Evolutionary conservation across 1,140 invertebrate species (phyloP).

Genomic region (Saccostrea cuccullata): DNA sequence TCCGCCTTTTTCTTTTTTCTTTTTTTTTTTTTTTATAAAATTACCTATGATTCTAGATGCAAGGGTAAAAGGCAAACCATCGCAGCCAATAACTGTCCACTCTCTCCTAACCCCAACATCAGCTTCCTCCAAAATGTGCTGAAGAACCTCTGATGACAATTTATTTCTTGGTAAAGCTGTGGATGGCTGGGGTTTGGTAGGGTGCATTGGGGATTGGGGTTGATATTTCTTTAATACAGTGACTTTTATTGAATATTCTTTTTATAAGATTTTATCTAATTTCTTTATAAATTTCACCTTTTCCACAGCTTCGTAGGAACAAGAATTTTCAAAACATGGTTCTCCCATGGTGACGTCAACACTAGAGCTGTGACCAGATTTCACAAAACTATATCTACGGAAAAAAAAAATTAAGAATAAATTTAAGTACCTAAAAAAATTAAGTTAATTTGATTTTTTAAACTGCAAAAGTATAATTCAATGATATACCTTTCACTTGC

Average conservation of each 20-base stretch:
- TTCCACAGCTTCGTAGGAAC: slow-evolving; percentile 5
- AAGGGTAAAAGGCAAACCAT: slow-evolving; percentile 43
- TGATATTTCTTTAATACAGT: not conserved
- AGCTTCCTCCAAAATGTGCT: slow-evolving; percentile 13
- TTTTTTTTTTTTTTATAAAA: too few species aligned
- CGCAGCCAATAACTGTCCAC: slow-evolving; percentile 43
- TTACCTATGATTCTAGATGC: slow-evolving; percentile 4
- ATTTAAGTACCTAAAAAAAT: too few species aligned
- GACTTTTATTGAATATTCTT: not conserved
- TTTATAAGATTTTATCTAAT: not conserved
- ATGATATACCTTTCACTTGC: not conserved
- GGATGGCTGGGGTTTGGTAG: not conserved
- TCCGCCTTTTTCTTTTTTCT: not conserved
- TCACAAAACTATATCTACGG: not conserved
- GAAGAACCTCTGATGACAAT: not conserved
- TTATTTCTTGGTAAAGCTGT: not conserved
- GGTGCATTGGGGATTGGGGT: not conserved
- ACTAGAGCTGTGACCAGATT: not conserved
- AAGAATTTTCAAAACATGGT: slow-evolving; percentile 5
- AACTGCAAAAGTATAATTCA: too few species aligned
- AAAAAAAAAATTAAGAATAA: not conserved
- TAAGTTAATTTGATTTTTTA: too few species aligned
- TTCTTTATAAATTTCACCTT: not conserved
- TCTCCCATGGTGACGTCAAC: not conserved
- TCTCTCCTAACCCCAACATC: not conserved